These are phyloP conservation scores for Sebastes cheni DNA, from an alignment of 2,797 vertebrate genomes.

Conservation along the genomic window DNA sequence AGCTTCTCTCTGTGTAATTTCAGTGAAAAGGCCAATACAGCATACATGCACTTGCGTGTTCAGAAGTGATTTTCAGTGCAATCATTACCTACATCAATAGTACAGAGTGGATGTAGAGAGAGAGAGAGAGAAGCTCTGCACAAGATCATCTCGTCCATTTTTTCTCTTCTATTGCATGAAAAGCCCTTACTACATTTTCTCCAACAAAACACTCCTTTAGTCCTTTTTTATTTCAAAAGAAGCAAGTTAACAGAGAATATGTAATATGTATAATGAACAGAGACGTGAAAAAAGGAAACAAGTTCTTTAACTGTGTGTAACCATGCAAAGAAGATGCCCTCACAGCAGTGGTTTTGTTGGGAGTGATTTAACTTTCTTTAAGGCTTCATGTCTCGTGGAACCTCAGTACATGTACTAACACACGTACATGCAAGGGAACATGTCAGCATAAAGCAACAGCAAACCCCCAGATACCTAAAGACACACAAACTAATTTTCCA, in stretches of 20 bases:
- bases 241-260: background rate
- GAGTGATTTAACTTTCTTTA: background rate
- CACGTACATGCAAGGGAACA: background rate
- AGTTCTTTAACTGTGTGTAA: background rate
- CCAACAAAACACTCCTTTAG: background rate
- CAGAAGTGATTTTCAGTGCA: background rate
- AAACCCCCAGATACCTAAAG: conserved; percentile 14
- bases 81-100: conserved; percentile 4
- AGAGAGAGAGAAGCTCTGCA: background rate
- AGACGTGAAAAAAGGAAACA: background rate
- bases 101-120: background rate
- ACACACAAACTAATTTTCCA: conserved; percentile 16
- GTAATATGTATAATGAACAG: background rate
- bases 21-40: background rate
- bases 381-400: background rate
- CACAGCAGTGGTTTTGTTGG: background rate
- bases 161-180: background rate
- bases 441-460: conserved; percentile 15
- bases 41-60: background rate
- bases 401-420: background rate
- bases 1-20: background rate
- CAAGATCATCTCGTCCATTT: background rate
- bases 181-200: background rate
- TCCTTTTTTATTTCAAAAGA: background rate
- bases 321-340: background rate